Conservation (phyloP, 2,113 vertebrate species). For the Plotosus lineatus region DNA sequence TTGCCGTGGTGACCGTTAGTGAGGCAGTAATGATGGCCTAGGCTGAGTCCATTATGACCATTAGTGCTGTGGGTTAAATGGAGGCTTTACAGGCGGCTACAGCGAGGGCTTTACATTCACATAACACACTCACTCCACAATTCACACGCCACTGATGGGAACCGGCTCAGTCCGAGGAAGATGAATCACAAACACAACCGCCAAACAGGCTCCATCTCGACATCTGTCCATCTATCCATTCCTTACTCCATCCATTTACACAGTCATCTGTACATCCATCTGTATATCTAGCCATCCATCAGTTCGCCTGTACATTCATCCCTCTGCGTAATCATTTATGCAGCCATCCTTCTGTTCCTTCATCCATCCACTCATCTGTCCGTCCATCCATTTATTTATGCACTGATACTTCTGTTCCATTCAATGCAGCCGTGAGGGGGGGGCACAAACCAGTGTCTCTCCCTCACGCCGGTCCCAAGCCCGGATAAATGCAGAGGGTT, state of each 20-base stretch:
- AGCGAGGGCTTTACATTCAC: neutral
- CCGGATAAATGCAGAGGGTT: too few relatives aligned
- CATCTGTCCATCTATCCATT: neutral
- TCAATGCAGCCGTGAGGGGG: too few relatives aligned
- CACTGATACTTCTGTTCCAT: too few relatives aligned
- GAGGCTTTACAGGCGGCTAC: constrained; percentile 7
- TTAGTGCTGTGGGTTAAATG: constrained; percentile 42
- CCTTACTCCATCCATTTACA: neutral
- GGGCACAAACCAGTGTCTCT: too few relatives aligned
- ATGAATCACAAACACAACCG: neutral
- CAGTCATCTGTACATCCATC: neutral
- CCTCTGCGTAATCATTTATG: too few relatives aligned
- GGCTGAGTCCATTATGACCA: constrained; percentile 42
- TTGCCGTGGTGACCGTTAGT: constrained; percentile 52
- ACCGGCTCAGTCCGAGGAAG: neutral
- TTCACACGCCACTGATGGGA: neutral
- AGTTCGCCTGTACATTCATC: neutral
- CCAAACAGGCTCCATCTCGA: neutral
- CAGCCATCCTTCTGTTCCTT: neutral
- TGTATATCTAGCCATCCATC: neutral
- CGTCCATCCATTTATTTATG: too few relatives aligned
- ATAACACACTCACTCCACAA: neutral
- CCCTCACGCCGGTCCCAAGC: too few relatives aligned
- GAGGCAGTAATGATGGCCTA: constrained; percentile 37
- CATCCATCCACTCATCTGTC: neutral